phyloP scores from a whole-genome alignment of 2,797 vertebrate genomes.

The Onychomys arenicola region DNA sequence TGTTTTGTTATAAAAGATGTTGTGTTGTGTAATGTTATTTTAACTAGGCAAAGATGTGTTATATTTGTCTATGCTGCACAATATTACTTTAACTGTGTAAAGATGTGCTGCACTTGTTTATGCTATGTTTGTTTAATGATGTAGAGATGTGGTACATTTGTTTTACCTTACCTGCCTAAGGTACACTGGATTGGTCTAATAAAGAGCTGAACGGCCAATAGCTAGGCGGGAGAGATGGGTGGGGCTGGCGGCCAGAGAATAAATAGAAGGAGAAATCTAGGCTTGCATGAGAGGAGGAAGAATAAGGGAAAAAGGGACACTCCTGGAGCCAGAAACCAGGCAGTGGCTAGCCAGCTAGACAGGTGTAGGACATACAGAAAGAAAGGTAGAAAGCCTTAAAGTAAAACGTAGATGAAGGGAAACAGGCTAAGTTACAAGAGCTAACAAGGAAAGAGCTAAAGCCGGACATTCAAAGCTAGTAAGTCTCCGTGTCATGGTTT shows the following conservation, averaged over 20 bases:
- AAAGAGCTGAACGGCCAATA: too few species aligned
- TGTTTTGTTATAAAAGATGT: slow-evolving; percentile 1
- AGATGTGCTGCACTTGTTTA: neutral
- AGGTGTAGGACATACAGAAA: neutral
- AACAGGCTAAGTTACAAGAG: neutral
- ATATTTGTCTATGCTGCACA: neutral
- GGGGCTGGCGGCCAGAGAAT: neutral
- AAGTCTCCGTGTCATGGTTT: neutral
- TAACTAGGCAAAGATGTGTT: neutral
- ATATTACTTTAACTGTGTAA: neutral
- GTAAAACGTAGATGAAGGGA: neutral
- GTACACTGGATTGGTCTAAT: neutral
- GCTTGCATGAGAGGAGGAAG: neutral
- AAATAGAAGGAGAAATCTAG: neutral
- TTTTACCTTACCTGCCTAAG: neutral
- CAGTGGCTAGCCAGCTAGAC: neutral
- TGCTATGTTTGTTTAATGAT: neutral
- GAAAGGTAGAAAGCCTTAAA: neutral
- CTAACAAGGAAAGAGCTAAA: neutral
- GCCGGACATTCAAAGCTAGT: neutral
- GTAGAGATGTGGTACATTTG: neutral
- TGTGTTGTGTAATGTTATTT: neutral
- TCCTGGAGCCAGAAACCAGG: neutral
- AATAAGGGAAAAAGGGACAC: neutral
- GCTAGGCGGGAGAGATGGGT: too few species aligned